Percentiles rank a stretch among this genome's conserved stretches.
phyloP scores from a whole-genome alignment of 2,888 invertebrate genomes.

The Pterostichus madidus region DNA sequence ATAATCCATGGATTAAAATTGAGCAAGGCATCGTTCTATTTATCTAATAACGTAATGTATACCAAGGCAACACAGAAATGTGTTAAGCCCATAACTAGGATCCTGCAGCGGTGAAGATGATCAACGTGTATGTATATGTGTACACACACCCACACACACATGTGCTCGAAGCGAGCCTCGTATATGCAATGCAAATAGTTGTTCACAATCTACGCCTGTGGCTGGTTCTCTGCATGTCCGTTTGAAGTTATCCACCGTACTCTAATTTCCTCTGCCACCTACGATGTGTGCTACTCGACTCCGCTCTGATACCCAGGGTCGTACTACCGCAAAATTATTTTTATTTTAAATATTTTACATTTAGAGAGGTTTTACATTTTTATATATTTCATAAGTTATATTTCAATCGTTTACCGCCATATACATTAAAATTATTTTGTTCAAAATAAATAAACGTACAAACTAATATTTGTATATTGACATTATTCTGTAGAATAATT shows the following conservation, averaged over 20 bases:
- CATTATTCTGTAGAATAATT: no score
- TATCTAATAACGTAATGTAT: conserved; percentile 33
- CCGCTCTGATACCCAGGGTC: neutral
- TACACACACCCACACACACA: neutral
- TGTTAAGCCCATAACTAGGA: neutral
- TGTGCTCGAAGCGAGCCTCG: neutral
- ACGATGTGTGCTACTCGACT: conserved; percentile 29
- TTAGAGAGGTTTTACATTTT: no score
- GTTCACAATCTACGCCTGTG: conserved; percentile 62
- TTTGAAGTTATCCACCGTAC: conserved; percentile 59
- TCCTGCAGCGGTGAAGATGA: neutral
- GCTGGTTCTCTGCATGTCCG: conserved; percentile 38
- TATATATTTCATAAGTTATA: no score
- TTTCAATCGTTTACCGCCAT: no score
- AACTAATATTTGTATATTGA: no score
- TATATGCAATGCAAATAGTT: conserved; percentile 63
- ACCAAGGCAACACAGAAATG: neutral
- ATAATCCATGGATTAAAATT: neutral
- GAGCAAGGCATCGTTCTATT: neutral
- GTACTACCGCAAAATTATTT: conserved; percentile 11
- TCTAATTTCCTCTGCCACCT: conserved; percentile 62
- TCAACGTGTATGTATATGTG: neutral
- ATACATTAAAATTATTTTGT: no score
- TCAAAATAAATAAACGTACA: no score
- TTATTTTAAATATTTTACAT: neutral